A percentile compares a stretch with the other conserved stretches of the same genome.
Evolutionary conservation across 2,113 vertebrate genomes (phyloP).

Genomic region (Stegostoma tigrinum): DNA sequence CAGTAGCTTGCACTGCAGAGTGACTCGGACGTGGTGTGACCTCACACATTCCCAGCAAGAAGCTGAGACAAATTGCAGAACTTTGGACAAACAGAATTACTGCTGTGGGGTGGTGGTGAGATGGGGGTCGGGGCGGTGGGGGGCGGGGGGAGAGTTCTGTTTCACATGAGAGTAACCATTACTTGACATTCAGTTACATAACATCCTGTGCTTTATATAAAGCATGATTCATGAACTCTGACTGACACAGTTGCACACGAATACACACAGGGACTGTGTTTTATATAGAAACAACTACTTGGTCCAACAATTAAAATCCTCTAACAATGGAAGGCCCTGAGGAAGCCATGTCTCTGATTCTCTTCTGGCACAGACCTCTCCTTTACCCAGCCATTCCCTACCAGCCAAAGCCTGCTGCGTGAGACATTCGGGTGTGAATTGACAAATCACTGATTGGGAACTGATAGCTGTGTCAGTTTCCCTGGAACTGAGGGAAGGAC

Average conservation of each 20-base stretch:
- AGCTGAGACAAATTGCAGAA: not conserved
- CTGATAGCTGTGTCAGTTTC: too few species aligned
- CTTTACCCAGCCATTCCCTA: too few species aligned
- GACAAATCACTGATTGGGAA: too few species aligned
- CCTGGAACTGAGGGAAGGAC: too few species aligned
- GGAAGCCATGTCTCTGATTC: not conserved
- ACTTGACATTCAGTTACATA: not conserved
- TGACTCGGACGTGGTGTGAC: not conserved
- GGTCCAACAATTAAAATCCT: not conserved
- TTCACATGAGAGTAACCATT: not conserved
- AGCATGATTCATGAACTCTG: not conserved
- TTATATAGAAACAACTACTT: not conserved
- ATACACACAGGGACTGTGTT: not conserved
- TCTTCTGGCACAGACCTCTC: not conserved
- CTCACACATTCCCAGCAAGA: not conserved
- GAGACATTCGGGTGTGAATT: too few species aligned
- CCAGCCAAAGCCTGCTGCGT: too few species aligned
- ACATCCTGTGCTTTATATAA: not conserved
- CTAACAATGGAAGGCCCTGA: not conserved
- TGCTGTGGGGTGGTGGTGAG: not conserved
- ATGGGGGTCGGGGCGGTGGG: too few species aligned
- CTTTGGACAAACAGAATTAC: not conserved
- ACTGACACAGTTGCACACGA: not conserved
- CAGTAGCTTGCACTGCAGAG: too few species aligned
- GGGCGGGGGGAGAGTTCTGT: not conserved